These are phyloP conservation scores for Catajapyx aquilonaris DNA, from an alignment of 1,140 invertebrate genomes.

Conservation along the genomic window DNA sequence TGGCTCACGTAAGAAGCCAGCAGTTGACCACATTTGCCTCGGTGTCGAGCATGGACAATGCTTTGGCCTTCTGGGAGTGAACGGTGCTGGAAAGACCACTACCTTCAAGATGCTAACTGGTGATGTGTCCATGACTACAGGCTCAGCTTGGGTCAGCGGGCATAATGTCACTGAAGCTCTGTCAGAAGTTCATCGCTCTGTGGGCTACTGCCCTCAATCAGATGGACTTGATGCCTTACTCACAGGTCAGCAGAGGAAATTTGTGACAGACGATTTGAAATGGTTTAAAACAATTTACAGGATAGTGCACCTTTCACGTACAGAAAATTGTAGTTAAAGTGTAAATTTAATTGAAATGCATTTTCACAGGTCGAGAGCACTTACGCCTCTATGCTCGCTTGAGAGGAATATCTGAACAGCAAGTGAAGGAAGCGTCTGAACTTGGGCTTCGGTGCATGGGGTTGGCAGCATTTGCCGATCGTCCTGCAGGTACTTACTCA, in stretches of 20 bases:
- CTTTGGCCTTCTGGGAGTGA: slow-evolving; percentile 60
- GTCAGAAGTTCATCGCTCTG: slow-evolving; percentile 10
- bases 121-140: slow-evolving; percentile 30
- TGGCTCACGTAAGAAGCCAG: slow-evolving; percentile 17
- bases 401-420: slow-evolving; percentile 4
- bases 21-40: slow-evolving; percentile 47
- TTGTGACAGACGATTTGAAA: no score
- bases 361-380: slow-evolving; percentile 30
- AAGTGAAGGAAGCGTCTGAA: slow-evolving; percentile 7
- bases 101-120: slow-evolving; percentile 69
- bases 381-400: not conserved
- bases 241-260: slow-evolving; percentile 33
- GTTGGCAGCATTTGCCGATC: slow-evolving; percentile 9
- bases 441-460: no score
- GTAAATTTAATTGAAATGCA: no score
- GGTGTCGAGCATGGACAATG: slow-evolving; percentile 53
- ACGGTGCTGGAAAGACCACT: slow-evolving; percentile 78
- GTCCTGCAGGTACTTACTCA: slow-evolving; percentile 21
- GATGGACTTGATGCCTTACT: slow-evolving; percentile 55
- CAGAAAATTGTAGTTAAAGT: no score
- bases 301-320: no score
- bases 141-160: slow-evolving; percentile 24
- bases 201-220: slow-evolving; percentile 61
- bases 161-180: slow-evolving; percentile 9
- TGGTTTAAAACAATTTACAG: no score